phyloP scores from a whole-genome alignment of 2,888 invertebrate species.

The Mystacides longicornis region DNA sequence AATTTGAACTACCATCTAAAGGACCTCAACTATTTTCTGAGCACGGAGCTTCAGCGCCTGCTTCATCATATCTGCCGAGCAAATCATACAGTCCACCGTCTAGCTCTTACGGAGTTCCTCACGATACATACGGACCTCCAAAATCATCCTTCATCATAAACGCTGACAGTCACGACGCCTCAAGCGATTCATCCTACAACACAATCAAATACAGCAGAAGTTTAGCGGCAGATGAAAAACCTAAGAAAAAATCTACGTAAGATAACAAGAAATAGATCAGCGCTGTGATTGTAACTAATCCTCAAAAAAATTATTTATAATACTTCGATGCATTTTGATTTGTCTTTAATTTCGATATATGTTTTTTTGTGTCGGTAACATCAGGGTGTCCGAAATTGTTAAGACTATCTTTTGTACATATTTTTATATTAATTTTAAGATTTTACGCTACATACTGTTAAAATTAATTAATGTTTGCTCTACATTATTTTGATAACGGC shows the following conservation, averaged over 20 bases:
- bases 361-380: too few relatives aligned
- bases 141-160: slow-evolving; percentile 17
- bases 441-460: too few relatives aligned
- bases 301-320: too few relatives aligned
- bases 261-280: not conserved
- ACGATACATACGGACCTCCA: slow-evolving; percentile 14
- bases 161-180: slow-evolving; percentile 37
- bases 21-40: slow-evolving; percentile 32
- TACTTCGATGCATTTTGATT: not conserved
- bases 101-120: slow-evolving; percentile 31
- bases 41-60: slow-evolving; percentile 36
- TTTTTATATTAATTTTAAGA: too few relatives aligned
- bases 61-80: slow-evolving; percentile 36
- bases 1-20: slow-evolving; percentile 17
- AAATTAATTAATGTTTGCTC: too few relatives aligned
- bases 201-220: slow-evolving; percentile 48
- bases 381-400: too few relatives aligned
- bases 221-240: slow-evolving; percentile 26
- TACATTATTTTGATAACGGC: too few relatives aligned
- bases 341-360: too few relatives aligned
- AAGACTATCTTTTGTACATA: too few relatives aligned
- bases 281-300: not conserved
- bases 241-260: not conserved
- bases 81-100: slow-evolving; percentile 33
- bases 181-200: slow-evolving; percentile 42